These are phyloP conservation scores for Actinemys pallida DNA, from an alignment of 2,113 vertebrate genomes.

Conservation along the genomic window DNA sequence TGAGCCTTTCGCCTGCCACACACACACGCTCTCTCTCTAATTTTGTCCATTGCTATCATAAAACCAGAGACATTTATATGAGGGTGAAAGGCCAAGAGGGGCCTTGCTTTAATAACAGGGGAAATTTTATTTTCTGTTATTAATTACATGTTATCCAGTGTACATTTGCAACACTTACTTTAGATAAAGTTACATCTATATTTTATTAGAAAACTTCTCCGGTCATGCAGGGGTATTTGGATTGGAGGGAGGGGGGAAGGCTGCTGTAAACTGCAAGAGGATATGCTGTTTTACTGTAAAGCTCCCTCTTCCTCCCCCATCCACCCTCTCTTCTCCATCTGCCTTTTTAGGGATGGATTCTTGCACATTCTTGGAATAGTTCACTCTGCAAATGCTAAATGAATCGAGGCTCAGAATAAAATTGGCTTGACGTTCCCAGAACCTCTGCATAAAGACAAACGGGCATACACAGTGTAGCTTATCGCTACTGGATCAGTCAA, in stretches of 20 bases:
- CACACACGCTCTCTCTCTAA: conserved; percentile 1
- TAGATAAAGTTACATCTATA: conserved; percentile 80
- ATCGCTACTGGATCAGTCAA: conserved; percentile 33
- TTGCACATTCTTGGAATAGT: conserved; percentile 66
- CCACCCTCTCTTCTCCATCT: background rate
- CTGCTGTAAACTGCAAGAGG: background rate
- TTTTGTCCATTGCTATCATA: conserved; percentile 71
- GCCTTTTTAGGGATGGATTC: conserved; percentile 57
- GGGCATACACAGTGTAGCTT: background rate
- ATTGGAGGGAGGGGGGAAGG: conserved; percentile 43
- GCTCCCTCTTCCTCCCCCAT: background rate
- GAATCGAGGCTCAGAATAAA: background rate
- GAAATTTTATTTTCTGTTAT: conserved; percentile 83
- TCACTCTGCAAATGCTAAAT: background rate
- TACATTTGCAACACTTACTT: conserved; percentile 65
- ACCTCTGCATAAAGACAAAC: accelerated
- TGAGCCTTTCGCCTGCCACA: conserved; percentile 26
- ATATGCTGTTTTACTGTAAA: background rate
- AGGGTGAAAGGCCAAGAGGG: conserved; percentile 74
- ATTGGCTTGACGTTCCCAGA: background rate
- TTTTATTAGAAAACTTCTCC: conserved; percentile 72
- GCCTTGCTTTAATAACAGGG: conserved; percentile 71
- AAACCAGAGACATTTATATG: conserved; percentile 78
- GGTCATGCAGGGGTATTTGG: conserved; percentile 38
- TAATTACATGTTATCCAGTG: conserved; percentile 77